Conservation (phyloP, 1,140 invertebrate genomes). For the Drosophila pectinifera region DNA sequence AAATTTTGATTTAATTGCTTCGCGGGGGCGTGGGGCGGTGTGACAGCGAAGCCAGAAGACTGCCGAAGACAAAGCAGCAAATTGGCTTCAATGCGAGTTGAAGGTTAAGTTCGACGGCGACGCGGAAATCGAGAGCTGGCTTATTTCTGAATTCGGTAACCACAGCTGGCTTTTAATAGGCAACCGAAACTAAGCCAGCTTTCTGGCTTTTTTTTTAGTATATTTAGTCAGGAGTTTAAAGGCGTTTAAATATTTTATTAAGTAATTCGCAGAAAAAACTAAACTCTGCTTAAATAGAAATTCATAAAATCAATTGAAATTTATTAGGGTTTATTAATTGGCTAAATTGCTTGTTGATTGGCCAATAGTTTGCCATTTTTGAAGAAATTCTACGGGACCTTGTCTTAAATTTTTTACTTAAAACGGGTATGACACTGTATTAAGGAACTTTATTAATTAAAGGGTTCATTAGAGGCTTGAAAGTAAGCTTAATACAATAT, state of each 20-base stretch:
- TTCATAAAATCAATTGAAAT: not conserved
- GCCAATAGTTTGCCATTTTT: too few species aligned
- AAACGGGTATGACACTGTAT: too few species aligned
- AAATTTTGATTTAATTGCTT: conserved; percentile 69
- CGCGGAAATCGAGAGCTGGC: conserved; percentile 56
- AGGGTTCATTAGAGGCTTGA: not conserved
- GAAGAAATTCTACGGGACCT: too few species aligned
- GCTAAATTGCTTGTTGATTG: not conserved
- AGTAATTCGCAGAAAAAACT: too few species aligned
- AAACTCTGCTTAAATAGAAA: too few species aligned
- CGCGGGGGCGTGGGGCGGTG: conserved; percentile 20
- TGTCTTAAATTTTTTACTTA: too few species aligned
- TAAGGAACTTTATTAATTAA: too few species aligned
- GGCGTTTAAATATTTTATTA: not conserved
- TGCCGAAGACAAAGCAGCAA: conserved; percentile 28
- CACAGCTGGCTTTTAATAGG: conserved; percentile 12
- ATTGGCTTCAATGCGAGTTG: conserved; percentile 80
- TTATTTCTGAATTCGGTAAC: conserved; percentile 8
- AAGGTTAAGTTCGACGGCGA: conserved; percentile 72
- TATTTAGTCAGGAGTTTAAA: too few species aligned
- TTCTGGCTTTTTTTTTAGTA: not conserved
- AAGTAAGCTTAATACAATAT: too few species aligned
- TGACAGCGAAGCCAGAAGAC: conserved; percentile 36
- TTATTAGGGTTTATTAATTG: not conserved
- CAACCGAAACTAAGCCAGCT: conserved; percentile 11